Conservation (phyloP, 2,888 invertebrate genomes). For the Argyresthia albistria region DNA sequence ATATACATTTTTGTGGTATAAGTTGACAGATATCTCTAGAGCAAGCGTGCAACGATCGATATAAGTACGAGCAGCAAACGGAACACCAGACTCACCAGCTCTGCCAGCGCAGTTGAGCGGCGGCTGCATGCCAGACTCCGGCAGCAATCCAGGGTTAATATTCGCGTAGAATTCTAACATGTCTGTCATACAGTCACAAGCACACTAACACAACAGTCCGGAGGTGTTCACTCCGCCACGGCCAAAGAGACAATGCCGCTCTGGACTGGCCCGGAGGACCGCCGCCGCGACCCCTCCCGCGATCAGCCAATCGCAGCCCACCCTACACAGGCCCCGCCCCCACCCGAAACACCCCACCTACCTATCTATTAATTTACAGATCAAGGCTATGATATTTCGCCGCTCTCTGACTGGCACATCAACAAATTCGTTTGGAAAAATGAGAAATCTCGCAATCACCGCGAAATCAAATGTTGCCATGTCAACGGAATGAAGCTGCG, state of each 20-base stretch:
- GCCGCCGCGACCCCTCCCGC: slow-evolving; percentile 19
- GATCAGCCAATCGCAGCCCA: slow-evolving; percentile 35
- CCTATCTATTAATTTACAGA: slow-evolving; percentile 52
- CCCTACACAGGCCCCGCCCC: slow-evolving; percentile 30
- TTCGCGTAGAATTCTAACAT: slow-evolving; percentile 83
- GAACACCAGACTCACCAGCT: slow-evolving; percentile 65
- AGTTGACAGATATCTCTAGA: no score
- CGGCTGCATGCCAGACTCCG: slow-evolving; percentile 66
- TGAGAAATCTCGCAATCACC: not conserved
- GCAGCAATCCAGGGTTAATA: slow-evolving; percentile 73
- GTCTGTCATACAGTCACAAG: slow-evolving; percentile 38
- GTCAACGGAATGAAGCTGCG: not conserved
- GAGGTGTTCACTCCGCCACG: slow-evolving; percentile 28
- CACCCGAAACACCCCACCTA: slow-evolving; percentile 36
- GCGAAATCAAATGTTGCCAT: not conserved
- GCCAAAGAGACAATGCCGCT: slow-evolving; percentile 35
- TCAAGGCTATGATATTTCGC: slow-evolving; percentile 50
- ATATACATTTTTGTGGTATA: no score
- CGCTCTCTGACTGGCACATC: slow-evolving; percentile 24
- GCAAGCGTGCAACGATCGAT: no score
- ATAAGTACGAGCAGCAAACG: no score
- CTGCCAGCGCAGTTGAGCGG: slow-evolving; percentile 75
- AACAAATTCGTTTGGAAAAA: slow-evolving; percentile 40
- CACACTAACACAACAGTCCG: slow-evolving; percentile 13
- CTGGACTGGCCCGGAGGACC: slow-evolving; percentile 12